A percentile compares a stretch with the other conserved stretches of the same genome.
phyloP scores from a whole-genome alignment of 2,113 vertebrate genomes.

The Suncus etruscus region DNA sequence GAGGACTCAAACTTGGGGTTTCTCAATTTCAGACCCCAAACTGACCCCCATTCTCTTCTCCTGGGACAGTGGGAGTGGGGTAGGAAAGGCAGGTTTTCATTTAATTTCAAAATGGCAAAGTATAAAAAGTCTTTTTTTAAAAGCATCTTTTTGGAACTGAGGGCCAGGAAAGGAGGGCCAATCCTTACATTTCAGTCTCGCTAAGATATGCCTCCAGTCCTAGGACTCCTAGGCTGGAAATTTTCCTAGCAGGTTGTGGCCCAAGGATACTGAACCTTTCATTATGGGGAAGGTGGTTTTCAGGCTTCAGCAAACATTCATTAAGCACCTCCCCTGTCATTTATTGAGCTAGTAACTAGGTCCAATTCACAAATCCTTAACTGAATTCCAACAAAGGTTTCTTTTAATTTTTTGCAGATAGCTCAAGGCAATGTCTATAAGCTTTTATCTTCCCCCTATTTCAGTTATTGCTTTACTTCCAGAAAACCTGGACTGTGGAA shows the following conservation, averaged over 20 bases:
- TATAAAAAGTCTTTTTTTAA: not conserved
- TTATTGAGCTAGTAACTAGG: not conserved
- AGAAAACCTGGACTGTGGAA: not conserved
- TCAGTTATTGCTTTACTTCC: not conserved
- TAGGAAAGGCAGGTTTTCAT: not conserved
- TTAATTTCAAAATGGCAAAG: not conserved
- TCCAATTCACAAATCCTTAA: not conserved
- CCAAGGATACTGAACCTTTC: not conserved
- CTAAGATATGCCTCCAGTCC: not conserved
- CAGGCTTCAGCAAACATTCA: not conserved
- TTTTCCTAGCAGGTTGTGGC: not conserved
- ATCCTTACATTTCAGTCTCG: not conserved
- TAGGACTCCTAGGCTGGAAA: not conserved
- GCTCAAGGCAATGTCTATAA: not conserved
- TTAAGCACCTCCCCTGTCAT: not conserved
- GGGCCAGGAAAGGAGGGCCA: not conserved
- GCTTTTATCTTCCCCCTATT: not conserved
- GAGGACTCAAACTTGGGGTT: not conserved
- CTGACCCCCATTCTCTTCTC: not conserved
- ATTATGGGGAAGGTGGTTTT: not conserved
- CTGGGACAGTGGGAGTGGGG: not conserved
- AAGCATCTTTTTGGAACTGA: not conserved
- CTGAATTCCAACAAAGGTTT: not conserved
- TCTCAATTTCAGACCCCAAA: not conserved
- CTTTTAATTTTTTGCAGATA: not conserved